phyloP scores from a whole-genome alignment of 2,113 vertebrate species.

The Aegotheles bennettii region DNA sequence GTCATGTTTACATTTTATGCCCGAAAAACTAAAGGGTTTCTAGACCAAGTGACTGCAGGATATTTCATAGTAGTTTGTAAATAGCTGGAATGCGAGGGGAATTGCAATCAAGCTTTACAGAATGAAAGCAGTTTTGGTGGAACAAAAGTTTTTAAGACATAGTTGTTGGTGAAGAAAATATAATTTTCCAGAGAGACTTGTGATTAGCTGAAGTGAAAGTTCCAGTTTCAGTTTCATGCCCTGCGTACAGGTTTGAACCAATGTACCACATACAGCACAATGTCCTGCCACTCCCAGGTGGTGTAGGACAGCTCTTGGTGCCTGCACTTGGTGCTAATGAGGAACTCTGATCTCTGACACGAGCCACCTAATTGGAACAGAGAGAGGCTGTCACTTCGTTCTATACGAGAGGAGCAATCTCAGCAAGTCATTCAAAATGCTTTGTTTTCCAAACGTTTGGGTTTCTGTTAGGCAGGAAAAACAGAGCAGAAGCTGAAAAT shows the following conservation, averaged over 20 bases:
- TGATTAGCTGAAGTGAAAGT: not conserved
- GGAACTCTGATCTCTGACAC: not conserved
- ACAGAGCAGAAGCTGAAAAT: not conserved
- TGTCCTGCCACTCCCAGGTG: not conserved
- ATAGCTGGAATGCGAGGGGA: not conserved
- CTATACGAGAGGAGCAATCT: not conserved
- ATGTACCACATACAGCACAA: accelerated
- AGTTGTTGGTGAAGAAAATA: not conserved
- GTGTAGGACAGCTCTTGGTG: not conserved
- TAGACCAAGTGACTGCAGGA: not conserved
- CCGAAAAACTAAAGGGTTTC: not conserved
- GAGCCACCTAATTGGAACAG: not conserved
- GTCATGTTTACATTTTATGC: not conserved
- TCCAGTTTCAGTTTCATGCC: not conserved
- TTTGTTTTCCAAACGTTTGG: not conserved
- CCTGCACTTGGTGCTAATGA: not conserved
- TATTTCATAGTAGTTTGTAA: not conserved
- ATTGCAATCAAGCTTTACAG: not conserved
- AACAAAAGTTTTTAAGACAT: not conserved
- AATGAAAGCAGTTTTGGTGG: not conserved
- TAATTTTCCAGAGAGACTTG: not conserved
- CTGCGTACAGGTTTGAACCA: not conserved
- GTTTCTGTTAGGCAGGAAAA: not conserved
- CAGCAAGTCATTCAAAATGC: not conserved
- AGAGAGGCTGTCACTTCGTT: not conserved